Conservation (phyloP, 2,113 vertebrate genomes). For the Lophius piscatorius region DNA sequence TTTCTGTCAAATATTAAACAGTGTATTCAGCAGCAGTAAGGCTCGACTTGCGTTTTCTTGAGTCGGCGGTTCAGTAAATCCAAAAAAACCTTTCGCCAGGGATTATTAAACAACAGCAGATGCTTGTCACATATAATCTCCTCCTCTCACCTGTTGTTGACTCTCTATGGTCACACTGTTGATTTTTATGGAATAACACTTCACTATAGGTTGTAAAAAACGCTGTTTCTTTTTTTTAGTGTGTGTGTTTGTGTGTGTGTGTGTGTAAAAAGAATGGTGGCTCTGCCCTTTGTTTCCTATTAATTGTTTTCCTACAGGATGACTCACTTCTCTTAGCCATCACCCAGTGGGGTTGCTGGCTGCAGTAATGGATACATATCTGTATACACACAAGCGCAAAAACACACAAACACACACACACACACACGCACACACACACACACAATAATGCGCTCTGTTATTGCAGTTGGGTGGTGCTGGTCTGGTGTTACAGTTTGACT, state of each 20-base stretch:
- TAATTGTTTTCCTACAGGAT: conserved; percentile 54
- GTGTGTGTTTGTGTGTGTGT: neutral
- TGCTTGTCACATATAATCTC: conserved; percentile 8
- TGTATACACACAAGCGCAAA: conserved; percentile 21
- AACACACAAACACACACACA: neutral
- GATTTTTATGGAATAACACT: conserved; percentile 18
- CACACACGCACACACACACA: neutral
- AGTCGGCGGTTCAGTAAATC: conserved; percentile 34
- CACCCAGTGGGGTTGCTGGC: conserved; percentile 54
- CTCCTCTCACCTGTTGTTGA: conserved; percentile 4
- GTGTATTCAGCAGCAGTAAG: conserved; percentile 3
- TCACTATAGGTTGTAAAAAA: conserved; percentile 26
- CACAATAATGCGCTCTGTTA: neutral
- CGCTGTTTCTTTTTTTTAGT: neutral
- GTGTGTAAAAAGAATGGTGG: conserved; percentile 14
- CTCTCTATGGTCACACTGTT: conserved; percentile 29
- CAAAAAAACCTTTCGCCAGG: conserved; percentile 9
- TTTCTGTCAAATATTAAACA: no score
- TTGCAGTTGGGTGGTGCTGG: no score
- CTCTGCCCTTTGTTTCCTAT: conserved; percentile 46
- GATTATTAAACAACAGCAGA: conserved; percentile 14
- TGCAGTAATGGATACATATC: conserved; percentile 47
- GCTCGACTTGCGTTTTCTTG: neutral
- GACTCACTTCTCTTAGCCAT: conserved; percentile 61
- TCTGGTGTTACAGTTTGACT: no score